Conservation (phyloP, 2,113 vertebrate genomes). For the Gambusia affinis region DNA sequence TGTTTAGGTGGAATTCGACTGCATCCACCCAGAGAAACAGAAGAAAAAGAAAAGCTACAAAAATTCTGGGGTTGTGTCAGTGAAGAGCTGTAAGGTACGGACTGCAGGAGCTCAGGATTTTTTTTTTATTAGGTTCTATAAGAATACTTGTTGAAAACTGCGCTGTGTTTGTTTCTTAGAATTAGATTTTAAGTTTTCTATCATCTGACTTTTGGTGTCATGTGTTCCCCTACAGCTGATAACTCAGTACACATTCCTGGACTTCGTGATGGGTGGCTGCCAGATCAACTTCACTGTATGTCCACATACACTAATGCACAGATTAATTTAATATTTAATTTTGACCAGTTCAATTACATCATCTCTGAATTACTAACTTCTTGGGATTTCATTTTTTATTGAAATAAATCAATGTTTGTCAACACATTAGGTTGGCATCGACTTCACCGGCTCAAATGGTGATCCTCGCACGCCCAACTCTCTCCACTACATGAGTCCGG, state of each 20-base stretch:
- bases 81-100: constrained; percentile 88
- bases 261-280: constrained; percentile 76
- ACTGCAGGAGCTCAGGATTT: neutral
- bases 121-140: neutral
- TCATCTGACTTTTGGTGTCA: neutral
- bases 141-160: neutral
- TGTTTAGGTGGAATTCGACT: constrained; percentile 87
- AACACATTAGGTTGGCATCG: constrained; percentile 86
- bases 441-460: constrained; percentile 95
- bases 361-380: neutral
- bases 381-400: neutral
- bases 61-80: constrained; percentile 87
- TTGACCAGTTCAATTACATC: neutral
- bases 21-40: constrained; percentile 90
- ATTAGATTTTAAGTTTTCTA: neutral
- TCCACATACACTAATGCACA: neutral
- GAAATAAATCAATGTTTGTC: neutral
- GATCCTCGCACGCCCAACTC: constrained; percentile 91
- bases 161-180: too few relatives aligned
- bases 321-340: neutral
- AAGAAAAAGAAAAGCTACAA: constrained; percentile 95
- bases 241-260: constrained; percentile 66
- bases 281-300: constrained; percentile 73
- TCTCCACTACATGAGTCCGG: constrained; percentile 89
- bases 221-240: constrained; percentile 49